A percentile compares a stretch with the other conserved stretches of the same genome.
Evolutionary conservation across 2,888 invertebrate species (phyloP).

Genomic region (Blastobasis adustella): DNA sequence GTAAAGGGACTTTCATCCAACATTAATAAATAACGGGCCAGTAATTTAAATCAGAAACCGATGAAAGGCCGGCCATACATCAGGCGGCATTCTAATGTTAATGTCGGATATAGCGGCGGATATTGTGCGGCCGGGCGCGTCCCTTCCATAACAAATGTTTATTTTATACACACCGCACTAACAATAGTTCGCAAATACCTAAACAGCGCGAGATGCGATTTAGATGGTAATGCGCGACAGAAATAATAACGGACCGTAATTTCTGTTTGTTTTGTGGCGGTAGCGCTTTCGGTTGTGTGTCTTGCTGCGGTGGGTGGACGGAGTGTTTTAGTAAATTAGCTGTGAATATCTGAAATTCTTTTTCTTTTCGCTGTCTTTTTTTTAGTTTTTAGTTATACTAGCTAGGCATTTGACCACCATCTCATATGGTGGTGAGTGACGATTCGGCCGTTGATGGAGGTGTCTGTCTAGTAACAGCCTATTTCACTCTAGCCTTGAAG

Average conservation of each 20-base stretch:
- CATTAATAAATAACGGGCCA: too few species aligned
- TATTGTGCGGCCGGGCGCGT: conserved; percentile 57
- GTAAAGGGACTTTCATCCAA: too few species aligned
- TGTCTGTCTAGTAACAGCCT: too few species aligned
- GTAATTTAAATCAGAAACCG: conserved; percentile 1
- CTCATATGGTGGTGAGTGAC: neutral
- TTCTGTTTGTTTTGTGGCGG: conserved; percentile 40
- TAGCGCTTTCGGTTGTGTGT: conserved; percentile 16
- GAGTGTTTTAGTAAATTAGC: neutral
- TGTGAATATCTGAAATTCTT: conserved; percentile 12
- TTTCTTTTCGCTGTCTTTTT: conserved; percentile 18
- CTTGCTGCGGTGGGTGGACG: conserved; percentile 20
- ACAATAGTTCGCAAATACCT: conserved; percentile 75
- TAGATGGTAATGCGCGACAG: conserved; percentile 68
- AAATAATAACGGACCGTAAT: conserved; percentile 66
- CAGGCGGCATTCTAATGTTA: conserved; percentile 71
- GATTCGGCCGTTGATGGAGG: too few species aligned
- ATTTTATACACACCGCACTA: conserved; percentile 75
- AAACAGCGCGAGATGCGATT: conserved; percentile 72
- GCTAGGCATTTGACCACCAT: conserved; percentile 4
- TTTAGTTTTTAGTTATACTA: conserved; percentile 1
- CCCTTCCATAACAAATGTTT: conserved; percentile 71
- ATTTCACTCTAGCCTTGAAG: too few species aligned
- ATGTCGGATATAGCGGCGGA: conserved; percentile 58
- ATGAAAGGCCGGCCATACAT: conserved; percentile 47